Evolutionary conservation across 2,113 vertebrate species (phyloP), one percentile per base, ranked within the genome.

Genomic region (Myanophis thanlyinensis): DNA sequence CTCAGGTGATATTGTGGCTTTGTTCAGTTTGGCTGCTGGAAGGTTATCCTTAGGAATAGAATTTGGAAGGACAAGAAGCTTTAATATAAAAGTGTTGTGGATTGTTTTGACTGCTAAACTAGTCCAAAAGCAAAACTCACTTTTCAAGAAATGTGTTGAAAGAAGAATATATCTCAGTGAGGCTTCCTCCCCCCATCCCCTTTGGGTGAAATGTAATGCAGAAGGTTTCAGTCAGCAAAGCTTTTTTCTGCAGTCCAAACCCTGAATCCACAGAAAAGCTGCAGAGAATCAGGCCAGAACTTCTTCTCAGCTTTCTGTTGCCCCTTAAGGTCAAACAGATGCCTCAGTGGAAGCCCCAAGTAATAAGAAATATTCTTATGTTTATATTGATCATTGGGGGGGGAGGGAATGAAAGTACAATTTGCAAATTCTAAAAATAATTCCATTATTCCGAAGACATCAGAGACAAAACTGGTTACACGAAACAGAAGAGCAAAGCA

Each of bases 81-180:
- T 48, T 35, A 73, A 92, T 23, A 89, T 84, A 89, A 92, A 92
- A 89, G 94, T 96, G 96, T 95, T 96, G 93, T 96, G 96, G 96
- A 93, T 95, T 97, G 96, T 97, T 97, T 97, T 96, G 94, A 96
- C 94, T 96, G 94, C 90, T 96, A 97, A 96, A 95, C 92, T 86
- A 94, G 94, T 97, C 93, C 95, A 97, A 96, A 96, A 92, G 95
- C 93, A 91, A 97, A 96, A 96, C 88, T 88, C 96, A 95, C 93
- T 94, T 95, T 96, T 96, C 96, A 96, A 92, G 54, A 94, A 91
- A 95, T 0, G 96, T 96, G 97, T 95, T 97, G 96, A 97, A 96
- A 97, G 97, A 94, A 93, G 94, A 96, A 94, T 96, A 94, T 96
- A 96, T 97, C 97, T 96, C 95, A 96, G 93, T 80, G 92, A 88